These are phyloP conservation scores for Ceyx margarethae DNA, from an alignment of 2,113 vertebrate genomes.

Conservation along the genomic window DNA sequence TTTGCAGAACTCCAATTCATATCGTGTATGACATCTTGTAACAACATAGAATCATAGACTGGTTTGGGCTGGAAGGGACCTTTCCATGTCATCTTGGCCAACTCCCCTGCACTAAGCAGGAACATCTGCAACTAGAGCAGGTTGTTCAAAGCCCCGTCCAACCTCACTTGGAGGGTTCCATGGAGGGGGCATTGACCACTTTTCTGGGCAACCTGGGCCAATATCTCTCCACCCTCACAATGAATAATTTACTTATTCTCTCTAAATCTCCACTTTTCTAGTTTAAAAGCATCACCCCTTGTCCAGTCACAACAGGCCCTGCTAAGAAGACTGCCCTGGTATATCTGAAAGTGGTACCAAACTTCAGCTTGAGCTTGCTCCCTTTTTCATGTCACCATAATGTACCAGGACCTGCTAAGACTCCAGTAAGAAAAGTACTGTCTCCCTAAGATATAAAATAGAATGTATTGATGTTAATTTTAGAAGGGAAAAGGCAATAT, in stretches of 20 bases:
- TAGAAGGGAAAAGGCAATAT: neutral
- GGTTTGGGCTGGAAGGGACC: neutral
- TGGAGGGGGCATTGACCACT: neutral
- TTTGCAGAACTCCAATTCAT: neutral
- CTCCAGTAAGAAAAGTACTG: neutral
- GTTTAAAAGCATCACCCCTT: neutral
- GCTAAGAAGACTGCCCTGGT: neutral
- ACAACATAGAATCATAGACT: neutral
- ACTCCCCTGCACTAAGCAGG: neutral
- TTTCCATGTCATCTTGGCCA: neutral
- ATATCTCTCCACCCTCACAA: neutral
- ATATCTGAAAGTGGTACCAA: neutral
- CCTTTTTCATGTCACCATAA: neutral
- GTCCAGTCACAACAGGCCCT: neutral
- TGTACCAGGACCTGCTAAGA: neutral
- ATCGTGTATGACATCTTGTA: accelerated
- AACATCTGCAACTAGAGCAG: neutral
- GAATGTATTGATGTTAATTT: neutral
- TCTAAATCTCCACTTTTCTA: neutral
- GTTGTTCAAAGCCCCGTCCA: neutral
- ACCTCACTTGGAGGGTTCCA: neutral
- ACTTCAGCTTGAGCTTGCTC: neutral
- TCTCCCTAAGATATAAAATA: neutral
- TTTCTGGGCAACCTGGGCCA: neutral
- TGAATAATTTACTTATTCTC: neutral